Evolutionary conservation across 1,140 invertebrate species (phyloP).

Genomic region (Lucilia cuprina): DNA sequence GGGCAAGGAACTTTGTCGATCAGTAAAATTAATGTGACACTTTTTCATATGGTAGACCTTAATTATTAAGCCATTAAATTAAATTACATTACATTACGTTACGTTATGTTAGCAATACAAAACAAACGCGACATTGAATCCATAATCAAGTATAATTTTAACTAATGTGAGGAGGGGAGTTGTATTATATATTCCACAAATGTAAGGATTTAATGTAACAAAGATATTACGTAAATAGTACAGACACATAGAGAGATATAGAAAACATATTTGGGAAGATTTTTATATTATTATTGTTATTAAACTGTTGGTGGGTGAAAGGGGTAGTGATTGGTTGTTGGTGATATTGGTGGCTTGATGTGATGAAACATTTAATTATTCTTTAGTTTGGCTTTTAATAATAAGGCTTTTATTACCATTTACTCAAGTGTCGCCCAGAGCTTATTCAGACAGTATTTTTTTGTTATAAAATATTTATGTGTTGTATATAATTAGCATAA

Average conservation of each 20-base stretch:
- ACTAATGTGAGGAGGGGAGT: too few relatives aligned
- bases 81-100: too few relatives aligned
- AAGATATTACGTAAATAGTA: background rate
- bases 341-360: background rate
- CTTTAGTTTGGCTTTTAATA: background rate
- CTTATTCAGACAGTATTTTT: constrained; percentile 37
- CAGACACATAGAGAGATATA: background rate
- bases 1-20: constrained; percentile 61
- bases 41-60: constrained; percentile 50
- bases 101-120: background rate
- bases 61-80: background rate
- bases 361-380: background rate
- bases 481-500: background rate
- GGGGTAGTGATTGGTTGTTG: constrained; percentile 36
- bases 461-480: background rate
- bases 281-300: too few relatives aligned
- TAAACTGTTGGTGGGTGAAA: constrained; percentile 24
- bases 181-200: too few relatives aligned
- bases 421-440: constrained; percentile 62
- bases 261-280: background rate
- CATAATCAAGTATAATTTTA: too few relatives aligned
- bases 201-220: background rate
- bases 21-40: constrained; percentile 63
- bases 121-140: too few relatives aligned
- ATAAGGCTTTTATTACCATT: constrained; percentile 42